Evolutionary conservation across 2,113 vertebrate genomes (phyloP), one percentile per base, ranked within the genome.

Genomic region (Spheniscus mendiculus): DNA sequence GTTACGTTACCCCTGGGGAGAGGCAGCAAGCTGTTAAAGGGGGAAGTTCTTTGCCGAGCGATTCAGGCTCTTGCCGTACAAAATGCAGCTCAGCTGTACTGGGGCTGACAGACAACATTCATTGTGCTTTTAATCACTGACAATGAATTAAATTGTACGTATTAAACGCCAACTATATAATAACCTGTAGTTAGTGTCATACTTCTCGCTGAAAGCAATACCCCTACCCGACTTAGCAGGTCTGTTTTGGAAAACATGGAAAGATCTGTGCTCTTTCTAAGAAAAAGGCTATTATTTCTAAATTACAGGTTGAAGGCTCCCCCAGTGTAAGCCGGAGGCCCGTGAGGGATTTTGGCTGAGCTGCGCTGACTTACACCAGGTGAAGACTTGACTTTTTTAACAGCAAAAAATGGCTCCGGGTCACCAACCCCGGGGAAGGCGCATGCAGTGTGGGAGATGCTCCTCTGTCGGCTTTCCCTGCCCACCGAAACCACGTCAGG

Each of bases 111-210:
- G 97, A 92, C 93, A 98, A 93, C 87, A 83, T 89, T 93, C 74
- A 89, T 70, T 94, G 96, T 91, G 94, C 96, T 95, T 95, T 94
- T 96, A 97, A 97, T 98, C 97, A 97, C 91, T 90, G 97, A 94
- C 97, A 98, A 95, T 82, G 90, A 98, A 90, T 93, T 96, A 97
- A 98, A 97, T 87, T 90, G 94, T 93, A 93, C 95, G 91, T 94
- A 96, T 96, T 96, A 98, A 98, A 97, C 84, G 94, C 94, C 97
- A 98, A 80, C 97, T 95, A 98, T 91, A 96, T 90, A 93, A 97
- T 96, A 98, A 97, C 95, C 92, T 93, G 96, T 87, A 97, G 90
- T 90, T 93, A 97, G 86, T 85, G 90, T 96, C 95, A 89, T 49
- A 93, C 85, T 91, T 83, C 52, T 88, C 13, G 2, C 77, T 95